phyloP scores from a whole-genome alignment of 2,888 invertebrate species.

The Tipula unca region DNA sequence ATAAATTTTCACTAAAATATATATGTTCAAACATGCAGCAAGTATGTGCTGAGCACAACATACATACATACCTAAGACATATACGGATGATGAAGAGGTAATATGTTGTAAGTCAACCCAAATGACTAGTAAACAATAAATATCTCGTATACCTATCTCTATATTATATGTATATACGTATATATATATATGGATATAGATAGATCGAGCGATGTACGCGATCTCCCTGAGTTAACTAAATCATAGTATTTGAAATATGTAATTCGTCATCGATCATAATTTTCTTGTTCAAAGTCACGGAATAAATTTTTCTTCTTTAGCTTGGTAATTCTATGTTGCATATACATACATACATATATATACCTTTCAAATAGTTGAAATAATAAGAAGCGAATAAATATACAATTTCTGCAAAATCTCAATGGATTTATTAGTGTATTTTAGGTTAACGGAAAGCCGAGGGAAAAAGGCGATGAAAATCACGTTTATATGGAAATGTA shows the following conservation, averaged over 20 bases:
- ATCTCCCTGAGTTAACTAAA: not conserved
- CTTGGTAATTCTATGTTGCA: not conserved
- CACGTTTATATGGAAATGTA: not conserved
- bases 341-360: not conserved
- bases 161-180: not conserved
- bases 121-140: not conserved
- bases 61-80: not conserved
- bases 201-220: not conserved
- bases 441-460: not conserved
- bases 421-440: not conserved
- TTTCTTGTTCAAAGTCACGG: not conserved
- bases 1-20: not conserved
- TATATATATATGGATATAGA: not conserved
- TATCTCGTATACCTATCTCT: not conserved
- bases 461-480: too few relatives aligned
- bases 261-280: constrained; percentile 19
- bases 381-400: not conserved
- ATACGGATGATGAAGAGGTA: not conserved
- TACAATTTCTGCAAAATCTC: not conserved
- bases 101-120: not conserved
- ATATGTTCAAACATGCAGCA: not conserved
- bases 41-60: not conserved
- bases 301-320: not conserved
- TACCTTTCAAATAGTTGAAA: too few relatives aligned
- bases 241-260: constrained; percentile 14